Evolutionary conservation across 2,888 invertebrate species (phyloP).

Genomic region (Shargacucullia verbasci): DNA sequence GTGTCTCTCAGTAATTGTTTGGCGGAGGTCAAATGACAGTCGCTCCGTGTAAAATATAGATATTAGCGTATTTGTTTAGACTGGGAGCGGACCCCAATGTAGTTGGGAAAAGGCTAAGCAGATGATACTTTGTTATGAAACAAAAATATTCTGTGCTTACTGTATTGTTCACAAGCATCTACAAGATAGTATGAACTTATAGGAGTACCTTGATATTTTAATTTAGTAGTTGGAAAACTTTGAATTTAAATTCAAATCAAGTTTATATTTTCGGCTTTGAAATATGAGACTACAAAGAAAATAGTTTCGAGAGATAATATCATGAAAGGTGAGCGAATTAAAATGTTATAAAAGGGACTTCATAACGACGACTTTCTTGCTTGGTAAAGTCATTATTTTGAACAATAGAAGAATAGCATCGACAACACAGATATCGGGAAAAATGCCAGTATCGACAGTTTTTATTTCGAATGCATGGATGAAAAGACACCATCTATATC

Average conservation of each 20-base stretch:
- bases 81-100: no score
- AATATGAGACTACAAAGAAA: no score
- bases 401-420: constrained; percentile 27
- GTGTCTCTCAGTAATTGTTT: no score
- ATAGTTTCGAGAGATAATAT: no score
- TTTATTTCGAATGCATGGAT: constrained; percentile 12
- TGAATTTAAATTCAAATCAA: no score
- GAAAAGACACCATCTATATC: constrained; percentile 1
- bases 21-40: no score
- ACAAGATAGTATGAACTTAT: neutral
- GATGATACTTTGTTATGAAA: no score
- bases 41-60: no score
- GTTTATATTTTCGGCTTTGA: no score
- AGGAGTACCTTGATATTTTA: neutral
- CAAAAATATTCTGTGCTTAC: neutral
- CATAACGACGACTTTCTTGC: constrained; percentile 11
- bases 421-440: constrained; percentile 13
- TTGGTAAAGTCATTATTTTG: constrained; percentile 31
- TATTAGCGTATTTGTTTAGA: no score
- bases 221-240: neutral
- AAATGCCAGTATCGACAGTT: constrained; percentile 17
- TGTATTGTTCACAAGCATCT: neutral
- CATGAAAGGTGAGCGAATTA: neutral
- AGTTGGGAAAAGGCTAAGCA: no score
- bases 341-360: neutral